These are phyloP conservation scores for Setipinna tenuifilis DNA, from an alignment of 2,797 vertebrate species.

Conservation along the genomic window DNA sequence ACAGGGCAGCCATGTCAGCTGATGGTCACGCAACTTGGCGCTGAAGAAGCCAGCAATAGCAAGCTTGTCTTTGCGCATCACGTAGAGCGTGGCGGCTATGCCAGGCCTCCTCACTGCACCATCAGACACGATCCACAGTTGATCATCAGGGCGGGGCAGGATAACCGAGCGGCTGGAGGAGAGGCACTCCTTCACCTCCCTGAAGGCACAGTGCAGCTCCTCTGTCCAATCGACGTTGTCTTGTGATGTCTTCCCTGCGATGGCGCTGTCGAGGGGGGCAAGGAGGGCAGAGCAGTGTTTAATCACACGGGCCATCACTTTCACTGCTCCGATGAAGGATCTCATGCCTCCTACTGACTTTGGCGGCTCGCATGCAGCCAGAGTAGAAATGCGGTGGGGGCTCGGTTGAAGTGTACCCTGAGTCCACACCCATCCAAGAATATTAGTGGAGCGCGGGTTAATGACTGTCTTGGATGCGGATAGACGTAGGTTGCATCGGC, in stretches of 20 bases:
- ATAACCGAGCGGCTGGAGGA: too few relatives aligned
- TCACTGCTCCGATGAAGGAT: not conserved
- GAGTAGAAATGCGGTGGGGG: not conserved
- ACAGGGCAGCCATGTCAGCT: slow-evolving; percentile 17
- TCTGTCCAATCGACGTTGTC: not conserved
- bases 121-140: not conserved
- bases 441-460: not conserved
- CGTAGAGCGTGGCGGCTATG: not conserved
- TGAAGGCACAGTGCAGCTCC: not conserved
- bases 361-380: not conserved
- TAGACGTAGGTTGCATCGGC: not conserved
- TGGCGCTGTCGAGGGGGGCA: not conserved
- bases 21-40: not conserved
- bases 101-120: not conserved
- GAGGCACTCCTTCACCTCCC: too few relatives aligned
- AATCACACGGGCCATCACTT: not conserved
- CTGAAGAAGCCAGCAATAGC: not conserved
- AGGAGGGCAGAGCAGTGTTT: too few relatives aligned
- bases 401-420: not conserved
- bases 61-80: not conserved
- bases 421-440: not conserved
- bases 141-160: too few relatives aligned
- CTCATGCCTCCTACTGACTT: not conserved
- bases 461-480: not conserved
- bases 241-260: not conserved